Evolutionary conservation across 2,113 vertebrate genomes (phyloP).

Genomic region (Mesitornis unicolor): DNA sequence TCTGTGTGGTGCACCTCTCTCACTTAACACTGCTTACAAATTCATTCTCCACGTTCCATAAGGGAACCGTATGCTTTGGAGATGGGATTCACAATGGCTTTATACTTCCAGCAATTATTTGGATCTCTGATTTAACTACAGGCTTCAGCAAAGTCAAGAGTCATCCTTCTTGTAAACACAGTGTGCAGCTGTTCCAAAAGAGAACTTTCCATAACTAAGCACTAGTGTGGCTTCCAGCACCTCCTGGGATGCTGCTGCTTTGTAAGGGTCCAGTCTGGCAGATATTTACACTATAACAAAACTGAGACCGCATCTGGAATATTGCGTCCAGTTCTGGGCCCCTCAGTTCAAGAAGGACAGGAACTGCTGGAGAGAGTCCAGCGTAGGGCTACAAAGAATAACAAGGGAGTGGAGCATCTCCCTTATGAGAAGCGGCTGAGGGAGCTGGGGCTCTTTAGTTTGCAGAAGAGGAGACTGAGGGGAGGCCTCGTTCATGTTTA

Average conservation of each 20-base stretch:
- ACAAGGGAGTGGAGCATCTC: too few relatives aligned
- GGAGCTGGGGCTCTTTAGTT: too few relatives aligned
- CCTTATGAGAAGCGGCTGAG: too few relatives aligned
- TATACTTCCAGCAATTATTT: background rate
- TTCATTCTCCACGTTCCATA: background rate
- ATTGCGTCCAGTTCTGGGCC: too few relatives aligned
- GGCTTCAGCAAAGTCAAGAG: background rate
- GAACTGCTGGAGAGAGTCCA: too few relatives aligned
- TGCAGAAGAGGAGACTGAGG: too few relatives aligned
- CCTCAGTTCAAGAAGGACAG: too few relatives aligned
- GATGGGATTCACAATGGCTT: background rate
- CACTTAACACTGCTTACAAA: background rate
- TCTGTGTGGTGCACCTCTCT: background rate
- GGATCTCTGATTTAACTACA: background rate
- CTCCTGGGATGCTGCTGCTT: background rate
- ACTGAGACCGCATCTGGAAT: too few relatives aligned
- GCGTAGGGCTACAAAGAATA: too few relatives aligned
- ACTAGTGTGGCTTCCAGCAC: background rate
- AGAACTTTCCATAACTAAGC: background rate
- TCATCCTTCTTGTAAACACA: background rate
- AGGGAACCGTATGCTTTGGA: background rate
- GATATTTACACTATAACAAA: background rate
- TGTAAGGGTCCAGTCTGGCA: background rate
- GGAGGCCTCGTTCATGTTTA: too few relatives aligned
- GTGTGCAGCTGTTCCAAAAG: background rate